Conservation (phyloP, 2,113 vertebrate genomes). For the Forbesichthys agassizii region DNA sequence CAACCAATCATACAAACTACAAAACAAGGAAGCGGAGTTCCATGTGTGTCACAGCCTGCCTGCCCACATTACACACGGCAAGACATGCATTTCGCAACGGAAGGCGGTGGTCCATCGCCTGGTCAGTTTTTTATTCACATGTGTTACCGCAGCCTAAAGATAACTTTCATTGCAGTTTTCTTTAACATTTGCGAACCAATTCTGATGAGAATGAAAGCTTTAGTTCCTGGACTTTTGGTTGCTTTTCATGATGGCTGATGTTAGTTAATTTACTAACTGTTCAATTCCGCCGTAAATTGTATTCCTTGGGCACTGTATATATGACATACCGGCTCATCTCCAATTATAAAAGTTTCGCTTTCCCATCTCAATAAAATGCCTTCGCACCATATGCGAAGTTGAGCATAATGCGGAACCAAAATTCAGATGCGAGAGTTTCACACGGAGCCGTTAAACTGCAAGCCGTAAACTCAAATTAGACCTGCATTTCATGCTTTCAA, state of each 20-base stretch:
- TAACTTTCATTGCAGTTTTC: conserved; percentile 42
- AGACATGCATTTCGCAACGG: too few relatives aligned
- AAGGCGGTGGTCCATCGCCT: too few relatives aligned
- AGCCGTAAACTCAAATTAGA: too few relatives aligned
- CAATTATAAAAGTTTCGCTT: conserved; percentile 22
- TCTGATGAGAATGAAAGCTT: conserved; percentile 35
- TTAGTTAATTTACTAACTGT: conserved; percentile 33
- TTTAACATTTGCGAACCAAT: conserved; percentile 28
- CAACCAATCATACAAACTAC: too few relatives aligned
- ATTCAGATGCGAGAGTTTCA: too few relatives aligned
- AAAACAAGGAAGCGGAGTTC: too few relatives aligned
- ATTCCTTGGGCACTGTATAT: conserved; percentile 12
- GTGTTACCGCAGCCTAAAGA: conserved; percentile 15
- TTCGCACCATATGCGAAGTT: not conserved
- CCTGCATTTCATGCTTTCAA: too few relatives aligned
- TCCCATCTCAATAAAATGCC: conserved; percentile 26
- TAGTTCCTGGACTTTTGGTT: conserved; percentile 42
- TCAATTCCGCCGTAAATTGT: conserved; percentile 25
- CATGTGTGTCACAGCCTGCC: too few relatives aligned
- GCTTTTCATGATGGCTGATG: conserved; percentile 37
- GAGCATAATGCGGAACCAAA: too few relatives aligned
- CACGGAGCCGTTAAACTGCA: too few relatives aligned
- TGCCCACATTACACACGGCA: conserved; percentile 10
- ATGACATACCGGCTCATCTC: conserved; percentile 21
- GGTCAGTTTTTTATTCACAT: too few relatives aligned